A percentile compares a stretch with the other conserved stretches of the same genome.
Conservation (phyloP, 2,888 invertebrate genomes). For the Yponomeuta plumbellus region DNA sequence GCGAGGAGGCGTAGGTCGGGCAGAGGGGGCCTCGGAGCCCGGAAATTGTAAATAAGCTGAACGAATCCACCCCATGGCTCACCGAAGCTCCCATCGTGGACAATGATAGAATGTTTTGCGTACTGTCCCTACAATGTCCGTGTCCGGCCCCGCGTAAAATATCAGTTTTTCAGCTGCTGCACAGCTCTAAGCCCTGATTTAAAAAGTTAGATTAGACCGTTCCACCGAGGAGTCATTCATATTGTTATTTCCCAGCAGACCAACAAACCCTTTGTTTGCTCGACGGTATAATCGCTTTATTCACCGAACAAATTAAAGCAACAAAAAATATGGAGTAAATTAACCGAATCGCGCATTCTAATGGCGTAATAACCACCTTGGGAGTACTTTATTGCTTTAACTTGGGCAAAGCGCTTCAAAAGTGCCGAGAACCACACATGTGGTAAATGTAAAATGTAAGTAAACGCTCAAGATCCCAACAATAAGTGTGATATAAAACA, state of each 20-base stretch:
- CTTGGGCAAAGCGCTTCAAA: background rate
- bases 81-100: constrained; percentile 7
- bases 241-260: background rate
- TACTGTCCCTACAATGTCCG: background rate
- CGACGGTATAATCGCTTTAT: background rate
- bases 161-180: too few species aligned
- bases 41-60: constrained; percentile 51
- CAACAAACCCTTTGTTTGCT: background rate
- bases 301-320: background rate
- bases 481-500: constrained; percentile 21
- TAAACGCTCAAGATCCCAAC: background rate
- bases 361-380: background rate
- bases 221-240: too few species aligned
- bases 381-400: background rate
- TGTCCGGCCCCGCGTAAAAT: too few species aligned
- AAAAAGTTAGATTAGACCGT: too few species aligned
- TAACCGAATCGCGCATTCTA: background rate
- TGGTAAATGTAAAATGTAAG: background rate
- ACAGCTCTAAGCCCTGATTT: too few species aligned
- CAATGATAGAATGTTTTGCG: background rate
- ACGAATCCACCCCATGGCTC: constrained; percentile 6
- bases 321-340: background rate
- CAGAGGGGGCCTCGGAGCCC: constrained; percentile 24
- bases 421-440: background rate
- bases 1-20: background rate